Conservation (phyloP, 1,140 invertebrate genomes). For the Bombus confusus region DNA sequence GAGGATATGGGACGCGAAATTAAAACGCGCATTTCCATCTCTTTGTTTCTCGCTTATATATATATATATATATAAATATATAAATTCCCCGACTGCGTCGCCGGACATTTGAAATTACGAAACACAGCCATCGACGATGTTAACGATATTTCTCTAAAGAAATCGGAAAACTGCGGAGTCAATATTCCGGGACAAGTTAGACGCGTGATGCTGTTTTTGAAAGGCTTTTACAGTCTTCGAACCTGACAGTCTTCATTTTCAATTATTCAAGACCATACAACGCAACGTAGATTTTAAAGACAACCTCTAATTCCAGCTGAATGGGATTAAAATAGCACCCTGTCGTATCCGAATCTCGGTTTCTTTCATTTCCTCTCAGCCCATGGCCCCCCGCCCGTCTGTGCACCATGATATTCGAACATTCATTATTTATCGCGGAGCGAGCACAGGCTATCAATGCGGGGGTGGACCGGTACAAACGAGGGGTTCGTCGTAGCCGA, state of each 20-base stretch:
- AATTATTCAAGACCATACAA: too few relatives aligned
- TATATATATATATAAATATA: too few relatives aligned
- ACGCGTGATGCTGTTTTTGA: too few relatives aligned
- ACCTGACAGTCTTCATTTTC: too few relatives aligned
- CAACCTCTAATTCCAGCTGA: neutral
- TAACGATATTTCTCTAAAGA: too few relatives aligned
- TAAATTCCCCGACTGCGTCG: neutral
- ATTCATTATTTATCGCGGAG: conserved; percentile 37
- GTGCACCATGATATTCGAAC: neutral
- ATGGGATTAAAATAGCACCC: neutral
- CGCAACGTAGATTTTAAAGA: too few relatives aligned
- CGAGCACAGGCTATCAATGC: neutral
- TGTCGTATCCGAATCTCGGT: neutral
- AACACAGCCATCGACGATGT: too few relatives aligned
- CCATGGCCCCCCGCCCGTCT: neutral
- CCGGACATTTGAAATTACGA: too few relatives aligned
- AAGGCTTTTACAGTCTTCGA: too few relatives aligned
- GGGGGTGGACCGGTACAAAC: conserved; percentile 7
- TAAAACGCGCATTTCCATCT: neutral
- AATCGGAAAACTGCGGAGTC: too few relatives aligned
- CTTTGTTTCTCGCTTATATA: neutral
- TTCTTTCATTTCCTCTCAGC: neutral
- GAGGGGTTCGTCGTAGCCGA: neutral
- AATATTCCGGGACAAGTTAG: too few relatives aligned
- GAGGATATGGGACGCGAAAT: neutral